Evolutionary conservation across 1,140 invertebrate genomes (phyloP), one percentile per base, ranked within the genome.

Genomic region (Drosophila novamexicana): DNA sequence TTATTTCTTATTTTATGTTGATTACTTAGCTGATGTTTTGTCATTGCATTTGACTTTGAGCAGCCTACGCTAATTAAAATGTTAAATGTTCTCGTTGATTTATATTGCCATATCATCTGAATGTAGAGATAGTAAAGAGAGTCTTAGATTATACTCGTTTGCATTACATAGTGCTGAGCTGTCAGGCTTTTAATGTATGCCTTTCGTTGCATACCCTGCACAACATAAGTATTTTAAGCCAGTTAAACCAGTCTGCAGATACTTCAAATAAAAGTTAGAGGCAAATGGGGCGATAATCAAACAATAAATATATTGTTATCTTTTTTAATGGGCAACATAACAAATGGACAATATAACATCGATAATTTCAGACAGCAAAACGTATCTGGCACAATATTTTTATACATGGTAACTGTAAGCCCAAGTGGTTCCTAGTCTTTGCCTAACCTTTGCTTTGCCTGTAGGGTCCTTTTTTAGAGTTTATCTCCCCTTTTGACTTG

Each of bases 11-110:
- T 39, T 22, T 10, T 18, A 39, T 49, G 57, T 36, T 45, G 42
- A 66, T 67, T 75, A 62, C 10, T 66, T 53, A 2, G 67, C 68
- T 79, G 79, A 73, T 77, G 76, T 76, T 72, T 65, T 66, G 73
- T 69, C 74, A 81, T 74, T 84, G 67, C 71, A 63, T 42, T 75
- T 57, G 63, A 18, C 45, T 62, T 64, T 56, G 53, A 45, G 36
- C 45, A 61, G 37, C 44, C 45, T 10, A 14, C 36, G 63, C 50
- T 39, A 65, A 62, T 74, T 62, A 53, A 61, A 68, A 74, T 80
- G 73, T 77, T 71, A 49, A 57, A 66, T 68, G 14, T 32, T 22
- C 32, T 47, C 29, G 8, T 16, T 9, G 10, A 29, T 7, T 71
- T 32, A 34, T 66, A 70, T 59, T 36, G 59, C 37, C 34, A 22